A percentile compares a stretch with the other conserved stretches of the same genome.
phyloP scores from a whole-genome alignment of 2,113 vertebrate species.

The Scalopus aquaticus region DNA sequence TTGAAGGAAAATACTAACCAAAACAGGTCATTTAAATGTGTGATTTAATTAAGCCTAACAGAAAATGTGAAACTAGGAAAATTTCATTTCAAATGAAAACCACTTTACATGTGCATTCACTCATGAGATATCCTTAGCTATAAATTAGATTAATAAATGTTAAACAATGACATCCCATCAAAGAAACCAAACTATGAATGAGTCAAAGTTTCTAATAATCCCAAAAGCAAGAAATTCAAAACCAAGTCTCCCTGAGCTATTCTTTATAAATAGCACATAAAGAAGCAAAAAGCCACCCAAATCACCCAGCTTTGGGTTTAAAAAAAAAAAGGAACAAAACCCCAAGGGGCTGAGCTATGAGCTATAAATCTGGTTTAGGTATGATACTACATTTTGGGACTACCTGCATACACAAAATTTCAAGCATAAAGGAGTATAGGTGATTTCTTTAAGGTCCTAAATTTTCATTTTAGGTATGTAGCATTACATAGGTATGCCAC shows the following conservation, averaged over 20 bases:
- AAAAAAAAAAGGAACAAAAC: not conserved
- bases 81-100: constrained; percentile 18
- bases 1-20: not conserved
- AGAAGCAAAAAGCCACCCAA: not conserved
- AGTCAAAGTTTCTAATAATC: constrained; percentile 10
- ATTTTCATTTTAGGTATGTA: constrained; percentile 4
- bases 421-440: not conserved
- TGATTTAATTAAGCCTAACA: constrained; percentile 6
- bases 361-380: not conserved
- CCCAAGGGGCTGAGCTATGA: not conserved
- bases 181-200: constrained; percentile 19
- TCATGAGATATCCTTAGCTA: not conserved
- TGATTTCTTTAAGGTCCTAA: not conserved
- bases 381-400: not conserved
- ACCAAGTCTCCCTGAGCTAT: not conserved
- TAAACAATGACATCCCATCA: not conserved
- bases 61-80: not conserved
- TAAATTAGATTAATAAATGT: constrained; percentile 28
- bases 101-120: not conserved
- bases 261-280: constrained; percentile 27
- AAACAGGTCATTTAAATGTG: not conserved
- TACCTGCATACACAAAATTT: not conserved
- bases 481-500: not conserved
- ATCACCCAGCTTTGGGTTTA: not conserved
- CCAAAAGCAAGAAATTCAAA: not conserved